Evolutionary conservation across 2,888 invertebrate genomes (phyloP), one percentile per base, ranked within the genome.

Genomic region (Periphyllus acericola): DNA sequence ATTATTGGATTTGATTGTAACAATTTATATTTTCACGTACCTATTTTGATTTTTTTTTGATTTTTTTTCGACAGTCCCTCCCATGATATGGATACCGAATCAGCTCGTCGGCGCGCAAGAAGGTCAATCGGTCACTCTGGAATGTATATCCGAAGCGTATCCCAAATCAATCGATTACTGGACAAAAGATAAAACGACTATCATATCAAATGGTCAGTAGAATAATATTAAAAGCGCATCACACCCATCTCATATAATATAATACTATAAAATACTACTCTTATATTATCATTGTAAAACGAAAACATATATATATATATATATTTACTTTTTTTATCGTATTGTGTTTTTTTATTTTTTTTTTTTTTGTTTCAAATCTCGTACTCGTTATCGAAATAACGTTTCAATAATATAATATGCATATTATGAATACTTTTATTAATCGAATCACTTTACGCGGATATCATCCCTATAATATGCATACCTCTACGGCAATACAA

Each of bases 101-200:
- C 93, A 93, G 90, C 91, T 93, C 90, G 92, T 93, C 36, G 93
- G 93, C 4, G 93, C 93, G 6, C 91, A 91, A 14, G 91, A 92
- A 89, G 93, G 93, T 6, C 92, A 93, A 89, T 91, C 92, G 89
- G 92, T 93, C 90, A 92, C 92, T n/a, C 91, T 94, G 83, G 93
- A 93, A 90, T 94, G 93, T 89, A 91, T 92, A 89, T 93, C 93
- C 1, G 93, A 94, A 91, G 93, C 93, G 79, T 93, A 92, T 90
- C 93, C 93, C 14, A 93, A 93, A 91, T 93, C 93, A 89, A 93
- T 93, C 90, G 93, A 93, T 91, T 93, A 93, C 90, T 93, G 93
- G 93, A 92, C 93, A 68, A 92, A 92, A 90, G 92, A 92, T 88
- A 92, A 92, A 89, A 92, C 92, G 83, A 93, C 93, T 90, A 93